These are phyloP conservation scores for Tachysurus vachellii DNA, from an alignment of 2,113 vertebrate species.

Conservation along the genomic window DNA sequence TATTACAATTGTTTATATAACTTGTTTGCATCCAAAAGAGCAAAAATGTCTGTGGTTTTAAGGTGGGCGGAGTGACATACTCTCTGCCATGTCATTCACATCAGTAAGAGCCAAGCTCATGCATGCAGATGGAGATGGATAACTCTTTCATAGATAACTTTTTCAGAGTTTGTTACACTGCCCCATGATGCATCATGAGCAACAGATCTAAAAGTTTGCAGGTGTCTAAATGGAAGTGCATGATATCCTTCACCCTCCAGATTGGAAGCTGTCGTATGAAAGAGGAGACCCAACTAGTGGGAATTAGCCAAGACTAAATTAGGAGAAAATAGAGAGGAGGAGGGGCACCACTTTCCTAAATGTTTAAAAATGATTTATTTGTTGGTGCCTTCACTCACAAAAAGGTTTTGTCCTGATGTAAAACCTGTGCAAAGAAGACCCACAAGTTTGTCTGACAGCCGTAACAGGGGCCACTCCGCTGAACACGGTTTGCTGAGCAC, in stretches of 20 bases:
- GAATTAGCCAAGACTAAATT: not conserved
- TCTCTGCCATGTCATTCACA: not conserved
- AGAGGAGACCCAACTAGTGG: not conserved
- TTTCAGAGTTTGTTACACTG: not conserved
- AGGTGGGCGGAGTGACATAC: not conserved
- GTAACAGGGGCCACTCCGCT: not conserved
- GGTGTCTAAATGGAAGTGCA: not conserved
- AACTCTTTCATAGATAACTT: no score
- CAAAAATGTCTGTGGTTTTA: not conserved
- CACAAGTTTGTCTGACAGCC: not conserved
- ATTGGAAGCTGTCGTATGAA: not conserved
- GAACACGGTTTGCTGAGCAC: conserved; percentile 12
- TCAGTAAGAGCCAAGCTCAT: not conserved
- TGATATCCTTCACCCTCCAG: not conserved
- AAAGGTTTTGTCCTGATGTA: conserved; percentile 5
- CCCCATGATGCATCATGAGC: not conserved
- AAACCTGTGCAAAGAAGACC: not conserved
- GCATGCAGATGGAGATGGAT: not conserved
- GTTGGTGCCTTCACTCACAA: not conserved
- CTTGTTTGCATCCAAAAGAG: not conserved
- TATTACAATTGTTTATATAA: not conserved
- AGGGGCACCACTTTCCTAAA: not conserved
- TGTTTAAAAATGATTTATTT: not conserved
- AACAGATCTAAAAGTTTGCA: not conserved
- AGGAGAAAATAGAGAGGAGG: not conserved